These are phyloP conservation scores for Orussus abietinus DNA, from an alignment of 1,140 invertebrate genomes.

Conservation along the genomic window DNA sequence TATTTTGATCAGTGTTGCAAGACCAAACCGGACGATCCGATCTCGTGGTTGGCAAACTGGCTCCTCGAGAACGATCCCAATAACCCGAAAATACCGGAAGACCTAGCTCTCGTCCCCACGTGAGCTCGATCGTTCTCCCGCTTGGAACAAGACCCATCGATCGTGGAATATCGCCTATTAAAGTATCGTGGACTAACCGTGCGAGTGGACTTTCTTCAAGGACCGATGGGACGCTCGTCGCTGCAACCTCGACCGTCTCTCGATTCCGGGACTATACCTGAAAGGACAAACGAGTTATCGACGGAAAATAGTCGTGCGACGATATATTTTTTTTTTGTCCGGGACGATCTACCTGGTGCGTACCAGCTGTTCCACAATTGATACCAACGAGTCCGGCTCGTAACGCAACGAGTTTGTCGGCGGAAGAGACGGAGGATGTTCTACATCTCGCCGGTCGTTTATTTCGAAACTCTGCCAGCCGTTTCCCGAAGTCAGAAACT, in stretches of 20 bases:
- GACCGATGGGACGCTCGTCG: too few relatives aligned
- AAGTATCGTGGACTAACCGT: too few relatives aligned
- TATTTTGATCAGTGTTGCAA: constrained; percentile 51
- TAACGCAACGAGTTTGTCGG: too few relatives aligned
- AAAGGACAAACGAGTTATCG: constrained; percentile 18
- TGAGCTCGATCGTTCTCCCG: constrained; percentile 24
- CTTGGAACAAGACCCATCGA: too few relatives aligned
- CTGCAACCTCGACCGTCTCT: constrained; percentile 13
- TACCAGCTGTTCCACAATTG: constrained; percentile 32
- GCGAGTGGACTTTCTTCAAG: too few relatives aligned
- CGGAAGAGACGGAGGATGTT: too few relatives aligned
- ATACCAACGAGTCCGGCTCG: constrained; percentile 16
- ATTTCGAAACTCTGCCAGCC: too few relatives aligned
- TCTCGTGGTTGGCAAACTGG: constrained; percentile 76
- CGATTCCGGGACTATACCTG: constrained; percentile 27
- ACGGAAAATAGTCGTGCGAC: too few relatives aligned
- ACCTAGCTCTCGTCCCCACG: constrained; percentile 37
- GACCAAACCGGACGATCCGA: constrained; percentile 68
- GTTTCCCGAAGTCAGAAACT: too few relatives aligned
- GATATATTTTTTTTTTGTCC: background rate
- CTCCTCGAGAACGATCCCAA: constrained; percentile 72
- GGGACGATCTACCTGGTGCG: constrained; percentile 31
- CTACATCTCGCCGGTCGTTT: too few relatives aligned
- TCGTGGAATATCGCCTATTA: constrained; percentile 23
- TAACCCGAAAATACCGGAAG: constrained; percentile 56